Conservation (phyloP, 2,888 invertebrate genomes). For the Synergus itoensis region DNA sequence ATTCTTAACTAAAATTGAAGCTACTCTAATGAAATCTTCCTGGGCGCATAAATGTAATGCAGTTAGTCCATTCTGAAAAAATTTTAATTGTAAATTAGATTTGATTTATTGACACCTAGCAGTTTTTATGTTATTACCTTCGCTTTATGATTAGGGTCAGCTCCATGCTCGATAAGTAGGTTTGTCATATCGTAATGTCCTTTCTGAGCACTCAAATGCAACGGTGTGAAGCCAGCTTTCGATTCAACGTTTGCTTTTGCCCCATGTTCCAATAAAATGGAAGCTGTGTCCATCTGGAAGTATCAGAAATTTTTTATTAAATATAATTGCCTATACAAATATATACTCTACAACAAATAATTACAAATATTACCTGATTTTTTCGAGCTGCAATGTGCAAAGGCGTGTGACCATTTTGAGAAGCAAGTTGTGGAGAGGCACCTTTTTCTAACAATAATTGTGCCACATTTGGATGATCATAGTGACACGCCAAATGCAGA, state of each 20-base stretch:
- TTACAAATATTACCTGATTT: slow-evolving; percentile 84
- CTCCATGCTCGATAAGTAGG: slow-evolving; percentile 93
- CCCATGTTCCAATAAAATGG: slow-evolving; percentile 94
- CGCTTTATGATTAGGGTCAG: slow-evolving; percentile 90
- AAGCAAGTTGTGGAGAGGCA: slow-evolving; percentile 94
- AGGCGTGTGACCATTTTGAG: slow-evolving; percentile 99
- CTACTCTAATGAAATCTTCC: slow-evolving; percentile 94
- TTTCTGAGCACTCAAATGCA: slow-evolving; percentile 96
- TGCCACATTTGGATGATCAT: slow-evolving; percentile 95
- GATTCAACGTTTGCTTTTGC: slow-evolving; percentile 96
- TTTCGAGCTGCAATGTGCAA: slow-evolving; percentile 98
- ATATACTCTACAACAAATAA: background rate
- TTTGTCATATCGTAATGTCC: slow-evolving; percentile 97
- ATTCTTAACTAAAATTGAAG: slow-evolving; percentile 88
- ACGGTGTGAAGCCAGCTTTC: slow-evolving; percentile 96
- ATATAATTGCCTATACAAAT: background rate
- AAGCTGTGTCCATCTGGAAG: slow-evolving; percentile 92
- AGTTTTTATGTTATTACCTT: slow-evolving; percentile 77
- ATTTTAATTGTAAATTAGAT: background rate
- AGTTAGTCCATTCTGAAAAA: slow-evolving; percentile 89
- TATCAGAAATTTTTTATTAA: background rate
- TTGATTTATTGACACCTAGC: background rate
- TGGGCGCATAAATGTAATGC: slow-evolving; percentile 97
- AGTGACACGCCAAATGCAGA: slow-evolving; percentile 97
- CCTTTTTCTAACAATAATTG: slow-evolving; percentile 93